Evolutionary conservation across 2,113 vertebrate species (phyloP).

Genomic region (Cyprinodon variegatus): DNA sequence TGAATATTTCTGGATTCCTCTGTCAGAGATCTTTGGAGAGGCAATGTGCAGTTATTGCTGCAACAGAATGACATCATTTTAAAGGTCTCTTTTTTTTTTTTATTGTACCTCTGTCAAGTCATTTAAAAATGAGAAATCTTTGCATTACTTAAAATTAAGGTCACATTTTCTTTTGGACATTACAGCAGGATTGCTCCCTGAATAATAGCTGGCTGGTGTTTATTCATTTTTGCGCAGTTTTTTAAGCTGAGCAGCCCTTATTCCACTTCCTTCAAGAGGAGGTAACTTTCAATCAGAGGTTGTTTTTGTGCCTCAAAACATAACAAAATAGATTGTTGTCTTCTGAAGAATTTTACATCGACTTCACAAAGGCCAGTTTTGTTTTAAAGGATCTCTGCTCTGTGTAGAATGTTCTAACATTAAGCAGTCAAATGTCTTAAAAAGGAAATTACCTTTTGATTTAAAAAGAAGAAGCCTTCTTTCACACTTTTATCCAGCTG

Average conservation of each 20-base stretch:
- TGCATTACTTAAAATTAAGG: too few species aligned
- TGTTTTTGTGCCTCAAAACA: too few species aligned
- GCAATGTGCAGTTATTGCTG: neutral
- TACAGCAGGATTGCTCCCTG: too few species aligned
- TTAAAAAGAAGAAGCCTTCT: neutral
- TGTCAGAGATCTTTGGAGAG: neutral
- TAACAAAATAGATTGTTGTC: too few species aligned
- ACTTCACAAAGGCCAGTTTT: neutral
- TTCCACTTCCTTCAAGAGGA: too few species aligned
- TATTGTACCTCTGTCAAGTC: neutral
- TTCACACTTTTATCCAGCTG: neutral
- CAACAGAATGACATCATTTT: neutral
- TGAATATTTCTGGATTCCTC: neutral
- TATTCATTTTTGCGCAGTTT: too few species aligned
- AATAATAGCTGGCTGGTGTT: too few species aligned
- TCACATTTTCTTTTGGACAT: too few species aligned
- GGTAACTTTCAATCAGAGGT: neutral
- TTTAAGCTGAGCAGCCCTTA: too few species aligned
- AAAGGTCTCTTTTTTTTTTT: neutral
- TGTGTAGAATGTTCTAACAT: neutral
- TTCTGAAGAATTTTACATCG: neutral
- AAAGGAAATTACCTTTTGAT: neutral
- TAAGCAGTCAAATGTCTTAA: neutral
- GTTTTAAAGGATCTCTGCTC: neutral
- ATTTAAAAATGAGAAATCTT: neutral